Base-by-base conservation (phyloP, 2,113 vertebrate genomes). In the Condylura cristata region DNA sequence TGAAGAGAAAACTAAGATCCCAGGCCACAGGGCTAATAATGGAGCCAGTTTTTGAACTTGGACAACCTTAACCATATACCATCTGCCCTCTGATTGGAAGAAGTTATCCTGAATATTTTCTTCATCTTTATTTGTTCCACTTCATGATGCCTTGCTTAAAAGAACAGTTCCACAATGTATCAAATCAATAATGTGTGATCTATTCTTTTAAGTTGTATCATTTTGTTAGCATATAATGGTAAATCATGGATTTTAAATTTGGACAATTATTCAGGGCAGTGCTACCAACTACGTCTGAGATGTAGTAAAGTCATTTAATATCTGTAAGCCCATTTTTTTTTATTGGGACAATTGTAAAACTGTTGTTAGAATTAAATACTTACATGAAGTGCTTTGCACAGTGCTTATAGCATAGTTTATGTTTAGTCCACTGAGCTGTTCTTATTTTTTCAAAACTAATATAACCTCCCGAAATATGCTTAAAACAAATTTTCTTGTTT, bases 401-500 rank as follows among this genome's bases (percentile, higher is more conserved):
- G 39, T 22, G 20, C 65, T 63, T 91, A 65, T 28, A 86, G 71
- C 56, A 17, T 83, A 95, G 84, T 97, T 89, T 93, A 46, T 51
- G 30, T 32, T 89, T 53, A 63, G 79, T 75, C 53, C 32, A 76
- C 75, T 84, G 66, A 83, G 80, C 60, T 80, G 22, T 84, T 89
- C 92, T 82, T 89, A 80, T 96, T 96, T 44, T 58, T 91, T 92
- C 79, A 76, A 13, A 86, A 76, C 56, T 89, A 56, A 89, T 81
- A 93, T 84, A 86, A 70, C 14, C 39, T 92, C 66, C 28, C 18
- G 22, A 78, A 93, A 78, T 41, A 60, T 70, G 17, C 46, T 63
- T 81, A 53, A 5, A n/a, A 30, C n/a, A 63, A 39, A 48, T 48
- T 60, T 18, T 74, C 95, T 93, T 92, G 44, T 89, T 80, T n/a